A percentile compares a stretch with the other conserved stretches of the same genome.
Conservation (phyloP, 2,113 vertebrate genomes). For the Nesospiza acunhae region DNA sequence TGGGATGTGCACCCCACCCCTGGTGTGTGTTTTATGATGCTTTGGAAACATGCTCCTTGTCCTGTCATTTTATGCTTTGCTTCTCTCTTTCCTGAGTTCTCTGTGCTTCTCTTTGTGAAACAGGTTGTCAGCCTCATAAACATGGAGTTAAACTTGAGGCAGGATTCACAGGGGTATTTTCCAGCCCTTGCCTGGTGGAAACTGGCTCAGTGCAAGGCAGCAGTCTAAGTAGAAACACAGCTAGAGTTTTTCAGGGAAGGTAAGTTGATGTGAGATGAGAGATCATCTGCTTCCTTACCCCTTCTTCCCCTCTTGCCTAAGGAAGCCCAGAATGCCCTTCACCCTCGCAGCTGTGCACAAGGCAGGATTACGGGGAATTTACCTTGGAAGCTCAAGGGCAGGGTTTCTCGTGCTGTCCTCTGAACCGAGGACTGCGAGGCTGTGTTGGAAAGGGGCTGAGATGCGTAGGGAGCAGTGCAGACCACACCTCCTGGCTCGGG, state of each 20-base stretch:
- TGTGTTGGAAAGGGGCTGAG: neutral
- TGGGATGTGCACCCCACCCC: neutral
- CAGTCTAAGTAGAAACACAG: neutral
- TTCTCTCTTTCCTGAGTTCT: neutral
- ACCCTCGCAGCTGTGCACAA: rapidly evolving
- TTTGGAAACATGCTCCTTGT: neutral
- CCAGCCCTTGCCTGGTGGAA: neutral
- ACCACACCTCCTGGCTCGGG: constrained; percentile 43
- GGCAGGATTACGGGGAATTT: neutral
- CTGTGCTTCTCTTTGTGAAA: neutral
- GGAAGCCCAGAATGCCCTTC: neutral
- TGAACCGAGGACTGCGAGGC: neutral
- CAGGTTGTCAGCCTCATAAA: neutral
- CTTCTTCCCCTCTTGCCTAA: neutral
- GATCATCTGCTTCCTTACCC: neutral
- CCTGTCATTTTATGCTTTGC: neutral
- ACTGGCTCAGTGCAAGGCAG: neutral
- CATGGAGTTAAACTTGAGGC: neutral
- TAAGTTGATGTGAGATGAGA: neutral
- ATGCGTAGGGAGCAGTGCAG: neutral
- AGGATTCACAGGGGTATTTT: neutral
- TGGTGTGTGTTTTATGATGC: neutral
- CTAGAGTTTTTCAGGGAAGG: neutral
- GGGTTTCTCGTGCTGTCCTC: neutral
- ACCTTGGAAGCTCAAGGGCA: neutral